These are phyloP conservation scores for Psilanteris sp. DNA, from an alignment of 1,140 invertebrate species.

Conservation along the genomic window DNA sequence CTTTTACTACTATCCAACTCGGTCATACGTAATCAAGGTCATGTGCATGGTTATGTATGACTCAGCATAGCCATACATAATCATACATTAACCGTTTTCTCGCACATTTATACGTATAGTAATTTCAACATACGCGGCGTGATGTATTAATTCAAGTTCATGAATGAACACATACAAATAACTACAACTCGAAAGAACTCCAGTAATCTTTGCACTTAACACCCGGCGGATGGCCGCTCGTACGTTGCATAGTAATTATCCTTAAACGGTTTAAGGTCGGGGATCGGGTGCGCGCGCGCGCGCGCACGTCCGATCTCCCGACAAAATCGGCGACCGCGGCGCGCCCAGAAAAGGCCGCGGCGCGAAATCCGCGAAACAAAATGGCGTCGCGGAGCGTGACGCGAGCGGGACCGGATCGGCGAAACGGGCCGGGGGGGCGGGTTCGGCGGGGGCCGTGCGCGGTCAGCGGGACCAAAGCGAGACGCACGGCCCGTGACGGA, in stretches of 20 bases:
- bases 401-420: no score
- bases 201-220: slow-evolving; percentile 45
- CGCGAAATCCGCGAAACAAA: no score
- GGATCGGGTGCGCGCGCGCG: no score
- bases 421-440: no score
- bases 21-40: slow-evolving; percentile 64
- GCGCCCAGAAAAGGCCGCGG: no score
- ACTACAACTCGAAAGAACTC: slow-evolving; percentile 54
- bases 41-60: slow-evolving; percentile 62
- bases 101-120: slow-evolving; percentile 53
- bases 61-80: slow-evolving; percentile 62
- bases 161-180: slow-evolving; percentile 61
- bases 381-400: no score
- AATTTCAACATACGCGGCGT: slow-evolving; percentile 50
- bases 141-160: slow-evolving; percentile 56
- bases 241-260: slow-evolving; percentile 7
- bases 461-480: no score
- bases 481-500: slow-evolving; percentile 19
- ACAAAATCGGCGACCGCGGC: no score
- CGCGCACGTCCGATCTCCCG: no score
- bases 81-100: slow-evolving; percentile 61
- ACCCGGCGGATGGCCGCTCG: slow-evolving; percentile 10
- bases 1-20: slow-evolving; percentile 63
- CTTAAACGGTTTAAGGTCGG: no score
- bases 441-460: no score